phyloP scores from a whole-genome alignment of 1,140 invertebrate genomes.

The Formica exsecta region DNA sequence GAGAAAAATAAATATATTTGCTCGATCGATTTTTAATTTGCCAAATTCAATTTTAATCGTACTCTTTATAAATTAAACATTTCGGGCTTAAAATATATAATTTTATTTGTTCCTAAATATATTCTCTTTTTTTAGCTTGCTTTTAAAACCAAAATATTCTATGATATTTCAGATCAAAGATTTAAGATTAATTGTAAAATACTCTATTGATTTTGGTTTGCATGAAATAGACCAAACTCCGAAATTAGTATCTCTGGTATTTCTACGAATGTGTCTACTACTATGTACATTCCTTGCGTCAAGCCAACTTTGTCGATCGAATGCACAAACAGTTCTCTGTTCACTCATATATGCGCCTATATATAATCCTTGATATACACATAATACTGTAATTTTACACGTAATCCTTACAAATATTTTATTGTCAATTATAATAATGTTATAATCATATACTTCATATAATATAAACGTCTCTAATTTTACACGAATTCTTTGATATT shows the following conservation, averaged over 20 bases:
- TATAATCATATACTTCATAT: too few relatives aligned
- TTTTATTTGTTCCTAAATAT: too few relatives aligned
- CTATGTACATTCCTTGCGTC: not conserved
- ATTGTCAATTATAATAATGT: not conserved
- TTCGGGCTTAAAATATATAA: not conserved
- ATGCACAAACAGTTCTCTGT: conserved; percentile 39
- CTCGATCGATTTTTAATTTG: too few relatives aligned
- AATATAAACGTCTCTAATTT: not conserved
- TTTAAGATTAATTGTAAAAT: not conserved
- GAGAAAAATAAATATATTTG: too few relatives aligned
- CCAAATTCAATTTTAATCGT: not conserved
- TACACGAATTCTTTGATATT: not conserved
- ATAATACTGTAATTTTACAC: not conserved
- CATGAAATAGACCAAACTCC: not conserved
- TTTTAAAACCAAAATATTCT: not conserved
- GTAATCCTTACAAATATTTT: not conserved
- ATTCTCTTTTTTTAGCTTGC: not conserved
- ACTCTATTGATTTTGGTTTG: not conserved
- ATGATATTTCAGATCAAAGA: too few relatives aligned
- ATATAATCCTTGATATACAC: too few relatives aligned
- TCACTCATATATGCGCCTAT: not conserved
- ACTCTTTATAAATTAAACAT: not conserved
- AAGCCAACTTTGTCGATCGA: conserved; percentile 35
- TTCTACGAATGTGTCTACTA: conserved; percentile 22
- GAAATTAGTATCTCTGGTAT: conserved; percentile 36